phyloP scores from a whole-genome alignment of 2,888 invertebrate species.

The Apamea sordens region DNA sequence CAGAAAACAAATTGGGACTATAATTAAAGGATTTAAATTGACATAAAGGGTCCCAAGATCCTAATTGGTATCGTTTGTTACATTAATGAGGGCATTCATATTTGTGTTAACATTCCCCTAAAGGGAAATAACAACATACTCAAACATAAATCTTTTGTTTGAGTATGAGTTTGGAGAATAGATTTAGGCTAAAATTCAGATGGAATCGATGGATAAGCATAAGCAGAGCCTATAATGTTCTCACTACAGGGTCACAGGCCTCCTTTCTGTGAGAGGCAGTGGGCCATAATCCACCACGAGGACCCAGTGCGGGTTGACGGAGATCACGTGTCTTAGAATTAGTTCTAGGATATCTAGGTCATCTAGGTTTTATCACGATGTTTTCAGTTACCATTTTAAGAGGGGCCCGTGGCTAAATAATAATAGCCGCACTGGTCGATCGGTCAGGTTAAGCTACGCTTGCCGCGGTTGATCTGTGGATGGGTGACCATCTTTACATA shows the following conservation, averaged over 20 bases:
- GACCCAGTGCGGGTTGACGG: background rate
- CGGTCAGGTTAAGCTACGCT: too few relatives aligned
- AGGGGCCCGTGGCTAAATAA: too few relatives aligned
- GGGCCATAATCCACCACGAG: too few relatives aligned
- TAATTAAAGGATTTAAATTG: background rate
- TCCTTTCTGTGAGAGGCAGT: background rate
- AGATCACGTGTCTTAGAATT: background rate
- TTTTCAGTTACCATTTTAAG: too few relatives aligned
- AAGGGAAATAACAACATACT: background rate
- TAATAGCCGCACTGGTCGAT: too few relatives aligned
- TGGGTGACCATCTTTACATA: too few relatives aligned
- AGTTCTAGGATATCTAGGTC: background rate
- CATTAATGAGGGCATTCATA: conserved; percentile 2
- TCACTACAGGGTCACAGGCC: background rate
- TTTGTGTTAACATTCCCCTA: background rate
- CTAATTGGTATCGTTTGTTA: conserved; percentile 24
- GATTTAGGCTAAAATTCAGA: background rate
- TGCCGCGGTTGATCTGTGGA: too few relatives aligned
- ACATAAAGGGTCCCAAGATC: conserved; percentile 4
- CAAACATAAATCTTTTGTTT: background rate
- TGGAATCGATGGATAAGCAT: background rate
- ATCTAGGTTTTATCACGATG: background rate
- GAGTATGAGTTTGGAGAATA: background rate
- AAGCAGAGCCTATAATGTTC: background rate
- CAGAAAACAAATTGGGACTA: background rate